Percentiles rank a stretch among this genome's conserved stretches.
Evolutionary conservation across 2,888 invertebrate genomes (phyloP).

Genomic region (Apodemia zela): DNA sequence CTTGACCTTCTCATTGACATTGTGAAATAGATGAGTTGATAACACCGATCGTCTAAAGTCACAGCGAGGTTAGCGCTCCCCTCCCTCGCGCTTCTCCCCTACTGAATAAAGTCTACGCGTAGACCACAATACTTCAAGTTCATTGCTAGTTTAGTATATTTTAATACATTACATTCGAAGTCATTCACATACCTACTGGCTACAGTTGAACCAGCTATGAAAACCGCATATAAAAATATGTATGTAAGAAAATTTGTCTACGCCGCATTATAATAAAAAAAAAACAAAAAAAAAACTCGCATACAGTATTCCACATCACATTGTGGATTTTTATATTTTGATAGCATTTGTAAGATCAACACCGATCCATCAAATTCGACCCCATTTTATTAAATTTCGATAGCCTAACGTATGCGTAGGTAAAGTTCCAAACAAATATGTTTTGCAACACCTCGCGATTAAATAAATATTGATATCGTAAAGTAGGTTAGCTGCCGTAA

Average conservation of each 20-base stretch:
- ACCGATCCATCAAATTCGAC: slow-evolving; percentile 9
- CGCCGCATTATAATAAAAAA: no score
- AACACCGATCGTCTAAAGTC: slow-evolving; percentile 77
- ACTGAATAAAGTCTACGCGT: slow-evolving; percentile 44
- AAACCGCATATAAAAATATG: background rate
- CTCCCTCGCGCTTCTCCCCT: slow-evolving; percentile 55
- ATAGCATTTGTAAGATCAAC: slow-evolving; percentile 7
- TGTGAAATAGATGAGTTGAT: slow-evolving; percentile 79
- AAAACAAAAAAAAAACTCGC: background rate
- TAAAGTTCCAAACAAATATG: slow-evolving; percentile 39
- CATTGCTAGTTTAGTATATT: slow-evolving; percentile 46
- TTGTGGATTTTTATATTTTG: background rate
- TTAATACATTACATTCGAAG: slow-evolving; percentile 19
- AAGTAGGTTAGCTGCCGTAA: slow-evolving; percentile 73
- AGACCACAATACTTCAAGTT: slow-evolving; percentile 42
- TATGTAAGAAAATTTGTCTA: background rate
- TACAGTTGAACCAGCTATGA: slow-evolving; percentile 13
- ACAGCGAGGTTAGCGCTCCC: slow-evolving; percentile 70
- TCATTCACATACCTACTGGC: slow-evolving; percentile 14
- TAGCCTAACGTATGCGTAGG: slow-evolving; percentile 24
- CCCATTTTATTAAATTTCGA: slow-evolving; percentile 17
- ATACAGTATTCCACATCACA: background rate
- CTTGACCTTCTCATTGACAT: slow-evolving; percentile 80
- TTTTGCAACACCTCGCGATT: slow-evolving; percentile 61
- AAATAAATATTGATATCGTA: slow-evolving; percentile 68